Percentiles rank a stretch among this genome's conserved stretches.
These are phyloP conservation scores for Caenorhabditis latens DNA, from an alignment of 1,140 invertebrate genomes.

Conservation along the genomic window DNA sequence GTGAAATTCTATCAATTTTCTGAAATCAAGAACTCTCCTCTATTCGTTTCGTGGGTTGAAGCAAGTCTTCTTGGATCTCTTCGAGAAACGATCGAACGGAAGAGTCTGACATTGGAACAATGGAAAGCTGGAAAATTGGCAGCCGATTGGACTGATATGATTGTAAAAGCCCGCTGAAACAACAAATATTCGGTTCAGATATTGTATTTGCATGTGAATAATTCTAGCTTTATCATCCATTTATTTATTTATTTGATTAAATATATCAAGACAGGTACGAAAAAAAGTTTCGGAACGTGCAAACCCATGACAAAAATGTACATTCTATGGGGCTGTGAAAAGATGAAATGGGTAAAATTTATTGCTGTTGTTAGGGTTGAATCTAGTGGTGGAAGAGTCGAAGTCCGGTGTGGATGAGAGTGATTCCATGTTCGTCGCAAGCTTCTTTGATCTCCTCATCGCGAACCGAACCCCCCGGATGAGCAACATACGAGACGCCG, in stretches of 20 bases:
- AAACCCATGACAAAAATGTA: not conserved
- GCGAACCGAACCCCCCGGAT: constrained; percentile 86
- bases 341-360: not conserved
- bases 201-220: not conserved
- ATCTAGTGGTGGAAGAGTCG: constrained; percentile 93
- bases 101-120: constrained; percentile 20
- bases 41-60: constrained; percentile 17
- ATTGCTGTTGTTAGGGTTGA: not conserved
- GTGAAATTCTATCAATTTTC: constrained; percentile 38
- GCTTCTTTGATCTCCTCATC: constrained; percentile 90
- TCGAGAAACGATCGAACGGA: constrained; percentile 19
- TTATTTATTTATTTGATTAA: not conserved
- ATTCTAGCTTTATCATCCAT: constrained; percentile 25
- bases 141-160: constrained; percentile 28
- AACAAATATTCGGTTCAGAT: not conserved
- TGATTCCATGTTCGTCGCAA: constrained; percentile 91
- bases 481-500: constrained; percentile 92
- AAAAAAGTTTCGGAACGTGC: not conserved
- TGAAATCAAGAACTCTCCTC: constrained; percentile 7
- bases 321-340: not conserved
- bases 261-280: not conserved
- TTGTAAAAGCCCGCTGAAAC: constrained; percentile 5
- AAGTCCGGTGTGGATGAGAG: constrained; percentile 89
- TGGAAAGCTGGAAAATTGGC: constrained; percentile 34
- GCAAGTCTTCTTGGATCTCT: constrained; percentile 31